Conservation (phyloP, 1,140 invertebrate genomes). For the Scylla paramamosain region DNA sequence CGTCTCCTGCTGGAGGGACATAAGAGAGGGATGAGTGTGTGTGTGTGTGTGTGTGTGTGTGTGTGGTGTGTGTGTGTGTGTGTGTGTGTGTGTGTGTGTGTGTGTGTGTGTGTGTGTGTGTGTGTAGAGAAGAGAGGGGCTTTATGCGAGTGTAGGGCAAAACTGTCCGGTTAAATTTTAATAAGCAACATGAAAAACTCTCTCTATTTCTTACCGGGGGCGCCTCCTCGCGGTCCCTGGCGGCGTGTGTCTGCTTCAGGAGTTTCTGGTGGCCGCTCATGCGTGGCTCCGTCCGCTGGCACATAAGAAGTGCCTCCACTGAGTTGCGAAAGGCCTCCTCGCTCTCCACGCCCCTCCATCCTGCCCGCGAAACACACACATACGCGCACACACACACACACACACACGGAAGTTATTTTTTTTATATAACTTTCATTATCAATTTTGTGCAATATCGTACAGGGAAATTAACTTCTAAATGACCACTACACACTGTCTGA, state of each 20-base stretch:
- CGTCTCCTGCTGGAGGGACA: background rate
- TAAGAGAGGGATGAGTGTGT: too few species aligned
- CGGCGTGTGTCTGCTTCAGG: background rate
- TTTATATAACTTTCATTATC: too few species aligned
- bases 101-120: constrained; percentile 35
- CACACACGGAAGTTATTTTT: background rate
- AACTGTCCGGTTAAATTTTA: too few species aligned
- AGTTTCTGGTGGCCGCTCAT: constrained; percentile 26
- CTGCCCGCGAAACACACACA: too few species aligned
- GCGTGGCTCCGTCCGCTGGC: constrained; percentile 4
- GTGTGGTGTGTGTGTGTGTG: too few species aligned
- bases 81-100: background rate
- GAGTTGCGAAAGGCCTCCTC: background rate
- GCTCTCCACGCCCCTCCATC: background rate
- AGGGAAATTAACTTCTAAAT: background rate
- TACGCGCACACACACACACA: background rate
- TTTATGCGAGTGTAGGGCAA: too few species aligned
- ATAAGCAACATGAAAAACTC: background rate
- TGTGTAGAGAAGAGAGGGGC: too few species aligned
- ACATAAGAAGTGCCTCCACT: background rate
- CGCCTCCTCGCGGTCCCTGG: too few species aligned
- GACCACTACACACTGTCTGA: background rate
- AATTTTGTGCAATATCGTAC: background rate
- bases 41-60: too few species aligned
- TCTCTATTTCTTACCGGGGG: background rate